These are phyloP conservation scores for Leucoptera coffeella DNA, from an alignment of 2,888 invertebrate genomes.

Conservation along the genomic window DNA sequence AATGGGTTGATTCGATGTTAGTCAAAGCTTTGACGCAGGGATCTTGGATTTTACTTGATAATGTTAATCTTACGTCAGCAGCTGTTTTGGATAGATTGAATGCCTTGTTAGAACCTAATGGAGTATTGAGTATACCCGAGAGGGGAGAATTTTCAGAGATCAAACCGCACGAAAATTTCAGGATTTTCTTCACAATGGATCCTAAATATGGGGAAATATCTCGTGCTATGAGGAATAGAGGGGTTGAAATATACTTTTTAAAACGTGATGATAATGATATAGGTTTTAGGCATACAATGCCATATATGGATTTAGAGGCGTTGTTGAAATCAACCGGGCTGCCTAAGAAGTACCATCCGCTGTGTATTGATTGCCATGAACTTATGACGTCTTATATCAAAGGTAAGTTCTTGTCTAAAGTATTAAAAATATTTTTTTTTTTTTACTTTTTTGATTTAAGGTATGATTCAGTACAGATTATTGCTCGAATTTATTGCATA, in stretches of 20 bases:
- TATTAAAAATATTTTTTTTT: constrained; percentile 1
- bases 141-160: constrained; percentile 79
- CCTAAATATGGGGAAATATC: constrained; percentile 95
- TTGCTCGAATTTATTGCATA: too few species aligned
- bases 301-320: constrained; percentile 34
- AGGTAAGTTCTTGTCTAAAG: constrained; percentile 19
- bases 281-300: constrained; percentile 22
- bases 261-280: constrained; percentile 21
- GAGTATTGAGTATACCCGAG: constrained; percentile 84
- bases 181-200: constrained; percentile 92
- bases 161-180: constrained; percentile 82
- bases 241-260: constrained; percentile 73
- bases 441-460: constrained; percentile 3
- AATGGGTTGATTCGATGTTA: constrained; percentile 86
- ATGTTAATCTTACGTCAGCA: constrained; percentile 92
- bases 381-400: constrained; percentile 31
- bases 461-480: too few species aligned
- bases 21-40: constrained; percentile 80
- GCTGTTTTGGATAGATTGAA: constrained; percentile 96
- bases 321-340: constrained; percentile 32
- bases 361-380: constrained; percentile 30
- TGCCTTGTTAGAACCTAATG: constrained; percentile 88
- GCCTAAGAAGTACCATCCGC: constrained; percentile 21
- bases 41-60: constrained; percentile 80
- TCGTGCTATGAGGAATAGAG: constrained; percentile 96